Base-by-base conservation (phyloP, 2,797 vertebrate species). In the Siniperca scherzeri region DNA sequence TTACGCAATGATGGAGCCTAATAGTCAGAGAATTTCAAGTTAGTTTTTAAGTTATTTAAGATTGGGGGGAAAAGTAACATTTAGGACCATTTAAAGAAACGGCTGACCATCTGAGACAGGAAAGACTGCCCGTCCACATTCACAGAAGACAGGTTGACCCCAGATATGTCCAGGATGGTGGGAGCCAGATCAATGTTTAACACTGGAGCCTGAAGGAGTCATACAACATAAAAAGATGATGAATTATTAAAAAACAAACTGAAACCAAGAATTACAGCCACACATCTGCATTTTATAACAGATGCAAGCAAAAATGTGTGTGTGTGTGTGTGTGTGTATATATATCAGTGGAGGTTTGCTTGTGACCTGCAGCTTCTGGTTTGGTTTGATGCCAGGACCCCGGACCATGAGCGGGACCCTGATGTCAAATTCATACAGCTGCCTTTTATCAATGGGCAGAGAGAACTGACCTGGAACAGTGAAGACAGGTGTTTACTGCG, bases 341-440 rank as follows among this genome's bases (percentile, higher is more conserved):
- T 65, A 17, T 2, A 5, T 42, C 5, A 22, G 22, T 27, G 68
- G 7, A 21, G 3, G 53, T 30, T 2, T 14, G 21, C 21, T 10
- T 22, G 27, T 0, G 50, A 96, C 96, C 94, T 95, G 83, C 74
- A 96, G 84, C 3, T 69, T 94, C 86, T 95, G 94, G 3, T 96
- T 94, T 0, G 96, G 87, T 82, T 95, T 93, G 89, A 97, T 94
- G 10, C 95, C 96, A 0, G 96, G 96, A 1, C 96, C 96, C 0
- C 96, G 94, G 27, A 97, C 96, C 91, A 97, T 69, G 68, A 97
- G 94, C 0, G 96, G 96, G 38, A 95, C 55, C 50, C 91, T 85
- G 88, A 97, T 96, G 83, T 97, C 96, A 56, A 97, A 97, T 33
- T 97, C 96, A 1, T 97, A 97, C 42, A 97, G 92, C 91, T 97